Percentiles rank a stretch among this genome's conserved stretches.
Conservation (phyloP, 2,113 vertebrate genomes). For the Sapajus apella region DNA sequence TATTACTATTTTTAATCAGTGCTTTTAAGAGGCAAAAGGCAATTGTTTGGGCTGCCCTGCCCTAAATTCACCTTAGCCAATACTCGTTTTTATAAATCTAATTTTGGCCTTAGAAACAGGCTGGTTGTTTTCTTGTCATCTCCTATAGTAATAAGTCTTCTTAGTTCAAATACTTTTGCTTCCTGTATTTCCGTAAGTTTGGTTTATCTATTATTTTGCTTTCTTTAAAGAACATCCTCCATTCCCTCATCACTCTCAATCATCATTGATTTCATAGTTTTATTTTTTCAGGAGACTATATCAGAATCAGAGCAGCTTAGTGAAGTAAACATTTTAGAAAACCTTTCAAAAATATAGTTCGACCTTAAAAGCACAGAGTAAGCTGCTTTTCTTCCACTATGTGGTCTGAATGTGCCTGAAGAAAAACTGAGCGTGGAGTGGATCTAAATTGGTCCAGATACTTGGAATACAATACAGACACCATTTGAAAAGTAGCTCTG, state of each 20-base stretch:
- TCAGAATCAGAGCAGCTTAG: constrained; percentile 38
- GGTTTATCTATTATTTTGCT: neutral
- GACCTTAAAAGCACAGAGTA: constrained; percentile 20
- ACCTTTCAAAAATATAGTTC: constrained; percentile 12
- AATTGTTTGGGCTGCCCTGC: neutral
- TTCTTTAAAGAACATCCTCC: neutral
- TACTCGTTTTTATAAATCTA: neutral
- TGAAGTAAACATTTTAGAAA: constrained; percentile 25
- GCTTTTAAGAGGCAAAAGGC: neutral
- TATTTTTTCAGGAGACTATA: neutral
- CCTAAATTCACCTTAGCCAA: neutral
- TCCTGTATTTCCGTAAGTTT: neutral
- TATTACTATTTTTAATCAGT: neutral
- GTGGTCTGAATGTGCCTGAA: neutral
- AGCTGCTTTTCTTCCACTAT: neutral
- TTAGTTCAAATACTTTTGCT: neutral
- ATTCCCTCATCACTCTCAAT: neutral
- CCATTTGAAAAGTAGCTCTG: neutral
- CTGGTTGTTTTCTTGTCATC: neutral
- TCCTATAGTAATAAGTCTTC: neutral
- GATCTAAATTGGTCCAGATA: neutral
- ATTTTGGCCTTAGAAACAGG: neutral
- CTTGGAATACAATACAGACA: neutral
- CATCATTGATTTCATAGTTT: neutral
- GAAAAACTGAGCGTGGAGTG: neutral